phyloP scores from a whole-genome alignment of 2,888 invertebrate species.

The Campaea margaritaria region DNA sequence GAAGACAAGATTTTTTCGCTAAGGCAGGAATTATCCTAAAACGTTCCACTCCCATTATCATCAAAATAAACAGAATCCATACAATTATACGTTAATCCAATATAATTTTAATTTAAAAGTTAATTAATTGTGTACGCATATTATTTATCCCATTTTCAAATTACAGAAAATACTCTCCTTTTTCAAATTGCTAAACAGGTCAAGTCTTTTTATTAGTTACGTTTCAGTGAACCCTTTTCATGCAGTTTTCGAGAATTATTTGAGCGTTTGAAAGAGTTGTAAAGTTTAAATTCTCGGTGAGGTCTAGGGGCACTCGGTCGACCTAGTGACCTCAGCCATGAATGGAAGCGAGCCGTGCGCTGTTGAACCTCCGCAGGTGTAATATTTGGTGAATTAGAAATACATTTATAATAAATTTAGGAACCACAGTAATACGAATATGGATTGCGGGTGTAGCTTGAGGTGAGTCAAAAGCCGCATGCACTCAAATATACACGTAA shows the following conservation, averaged over 20 bases:
- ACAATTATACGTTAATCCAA: no score
- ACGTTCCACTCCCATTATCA: no score
- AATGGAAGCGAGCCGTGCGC: constrained; percentile 36
- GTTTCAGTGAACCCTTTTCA: constrained; percentile 6
- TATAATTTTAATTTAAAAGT: no score
- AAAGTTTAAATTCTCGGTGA: constrained; percentile 43
- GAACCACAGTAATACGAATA: background rate
- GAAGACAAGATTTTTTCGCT: no score
- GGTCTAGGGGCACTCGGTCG: constrained; percentile 48
- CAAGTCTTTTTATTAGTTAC: background rate
- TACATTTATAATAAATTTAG: constrained; percentile 13
- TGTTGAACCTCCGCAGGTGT: constrained; percentile 31
- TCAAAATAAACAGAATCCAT: no score
- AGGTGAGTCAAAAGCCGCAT: background rate
- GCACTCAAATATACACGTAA: background rate
- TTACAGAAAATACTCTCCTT: no score
- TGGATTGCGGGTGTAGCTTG: background rate
- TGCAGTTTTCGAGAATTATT: constrained; percentile 30
- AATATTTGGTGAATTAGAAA: constrained; percentile 22
- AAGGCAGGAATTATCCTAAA: no score
- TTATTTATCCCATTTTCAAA: no score
- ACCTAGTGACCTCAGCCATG: constrained; percentile 53
- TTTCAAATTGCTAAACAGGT: background rate
- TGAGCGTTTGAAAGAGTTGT: constrained; percentile 39
- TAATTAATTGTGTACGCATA: no score